Base-by-base conservation (phyloP, 2,888 invertebrate species). In the Ophonus ardosiacus region DNA sequence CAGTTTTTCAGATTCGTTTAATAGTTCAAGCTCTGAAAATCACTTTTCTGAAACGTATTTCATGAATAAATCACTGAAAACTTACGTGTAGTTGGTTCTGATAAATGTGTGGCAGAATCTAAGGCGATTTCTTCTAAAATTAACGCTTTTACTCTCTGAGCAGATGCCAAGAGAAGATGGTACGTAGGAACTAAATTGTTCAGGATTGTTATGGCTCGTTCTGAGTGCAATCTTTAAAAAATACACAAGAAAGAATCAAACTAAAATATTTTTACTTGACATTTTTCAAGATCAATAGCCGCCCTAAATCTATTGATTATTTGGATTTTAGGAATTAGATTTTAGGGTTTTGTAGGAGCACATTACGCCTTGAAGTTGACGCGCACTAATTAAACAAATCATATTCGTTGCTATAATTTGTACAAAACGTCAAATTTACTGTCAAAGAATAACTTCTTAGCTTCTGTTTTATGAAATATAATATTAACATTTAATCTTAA, bases 121-220 rank as follows among this genome's bases (percentile, higher is more conserved):
- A 98, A 93, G 0, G 98, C 98, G 81, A 98, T 97, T 92, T 98
- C 98, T 91, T 98, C 98, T 51, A 98, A 91, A 81, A 98, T 97
- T 86, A 98, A 92, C 0, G 98, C 98, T 92, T 98, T 97, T 0
- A 98, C 97, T 86, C 98, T 94, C 90, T 97, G 97, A 0, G 97
- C 97, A 2, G 97, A 97, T 0, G 98, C 97, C 87, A 98, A 91
- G 91, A 97, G 94, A 84, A 98, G 91, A 90, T 98, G 98, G 88
- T 98, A 95, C 5, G 93, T 92, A 0, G 97, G 97, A 86, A 98
- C 93, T 85, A 98, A 92, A 88, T 94, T 94, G 90, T 95, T 94
- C 93, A 98, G 95, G 86, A 97, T 97, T 65, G 93, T 92, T 81
- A 98, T 97, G 31, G 98, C 97, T 87, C 94, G 93, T 89, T 97